A percentile compares a stretch with the other conserved stretches of the same genome.
Conservation (phyloP, 53 echinoderm and acorn worm species). For the Crossaster papposus region DNA sequence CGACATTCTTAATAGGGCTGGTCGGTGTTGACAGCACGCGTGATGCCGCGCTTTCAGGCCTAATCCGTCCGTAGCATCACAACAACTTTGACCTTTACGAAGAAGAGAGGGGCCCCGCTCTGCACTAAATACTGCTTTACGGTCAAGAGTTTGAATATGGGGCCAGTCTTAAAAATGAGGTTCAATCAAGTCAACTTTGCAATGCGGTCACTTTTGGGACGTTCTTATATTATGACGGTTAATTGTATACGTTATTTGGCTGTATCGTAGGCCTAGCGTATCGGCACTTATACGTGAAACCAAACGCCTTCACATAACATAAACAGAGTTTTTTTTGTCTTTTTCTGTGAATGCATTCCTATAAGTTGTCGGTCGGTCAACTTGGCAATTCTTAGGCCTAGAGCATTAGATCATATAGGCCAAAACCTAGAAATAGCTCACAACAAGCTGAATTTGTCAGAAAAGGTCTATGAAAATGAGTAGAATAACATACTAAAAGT, state of each 20-base stretch:
- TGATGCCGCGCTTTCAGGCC: conserved; percentile 47
- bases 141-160: not conserved
- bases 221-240: not conserved
- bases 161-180: not conserved
- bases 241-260: not conserved
- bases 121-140: not conserved
- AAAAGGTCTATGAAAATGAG: no score
- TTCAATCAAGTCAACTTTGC: not conserved
- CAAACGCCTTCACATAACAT: no score
- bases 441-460: no score
- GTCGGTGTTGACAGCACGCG: conserved; percentile 44
- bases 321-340: no score
- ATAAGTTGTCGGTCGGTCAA: no score
- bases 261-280: not conserved
- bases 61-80: conserved; percentile 37
- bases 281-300: no score
- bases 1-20: conserved; percentile 33
- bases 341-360: no score
- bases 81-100: conserved; percentile 31
- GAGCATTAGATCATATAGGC: no score
- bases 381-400: no score
- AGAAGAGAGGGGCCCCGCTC: not conserved
- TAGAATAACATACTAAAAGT: no score
- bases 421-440: no score
- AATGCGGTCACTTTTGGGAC: not conserved